These are phyloP conservation scores for Vulpes lagopus DNA, from an alignment of 2,113 vertebrate species.

Conservation along the genomic window DNA sequence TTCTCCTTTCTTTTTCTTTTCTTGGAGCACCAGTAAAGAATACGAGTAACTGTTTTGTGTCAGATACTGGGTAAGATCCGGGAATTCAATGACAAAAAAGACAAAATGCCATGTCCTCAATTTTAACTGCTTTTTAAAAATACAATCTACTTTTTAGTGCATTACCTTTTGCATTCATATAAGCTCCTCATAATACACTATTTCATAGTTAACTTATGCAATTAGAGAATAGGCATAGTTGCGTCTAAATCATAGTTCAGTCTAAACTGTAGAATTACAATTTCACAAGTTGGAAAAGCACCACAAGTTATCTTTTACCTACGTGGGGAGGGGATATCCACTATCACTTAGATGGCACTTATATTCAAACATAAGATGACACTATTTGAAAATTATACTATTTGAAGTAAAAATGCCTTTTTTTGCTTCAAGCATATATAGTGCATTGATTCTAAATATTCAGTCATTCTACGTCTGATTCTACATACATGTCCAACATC, in stretches of 20 bases:
- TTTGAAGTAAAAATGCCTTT: not conserved
- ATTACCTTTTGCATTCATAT: not conserved
- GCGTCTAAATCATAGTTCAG: not conserved
- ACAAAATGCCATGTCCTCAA: not conserved
- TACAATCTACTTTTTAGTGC: not conserved
- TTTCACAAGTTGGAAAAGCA: not conserved
- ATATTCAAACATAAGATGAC: constrained; percentile 18
- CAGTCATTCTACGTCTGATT: not conserved
- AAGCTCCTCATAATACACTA: not conserved
- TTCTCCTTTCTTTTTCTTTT: not conserved
- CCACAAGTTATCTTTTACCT: not conserved
- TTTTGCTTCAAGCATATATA: not conserved
- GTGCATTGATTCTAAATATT: not conserved
- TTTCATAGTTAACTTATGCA: not conserved
- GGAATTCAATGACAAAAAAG: not conserved
- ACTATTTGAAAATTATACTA: not conserved
- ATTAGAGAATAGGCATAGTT: not conserved
- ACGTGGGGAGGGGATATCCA: not conserved
- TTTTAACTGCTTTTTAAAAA: not conserved
- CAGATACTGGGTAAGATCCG: not conserved
- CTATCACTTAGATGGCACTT: not conserved
- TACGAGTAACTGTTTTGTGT: not conserved
- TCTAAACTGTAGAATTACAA: not conserved
- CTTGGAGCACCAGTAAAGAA: not conserved
- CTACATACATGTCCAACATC: not conserved